Base-by-base conservation (phyloP, 1,140 invertebrate genomes). In the Drosophila athabasca region DNA sequence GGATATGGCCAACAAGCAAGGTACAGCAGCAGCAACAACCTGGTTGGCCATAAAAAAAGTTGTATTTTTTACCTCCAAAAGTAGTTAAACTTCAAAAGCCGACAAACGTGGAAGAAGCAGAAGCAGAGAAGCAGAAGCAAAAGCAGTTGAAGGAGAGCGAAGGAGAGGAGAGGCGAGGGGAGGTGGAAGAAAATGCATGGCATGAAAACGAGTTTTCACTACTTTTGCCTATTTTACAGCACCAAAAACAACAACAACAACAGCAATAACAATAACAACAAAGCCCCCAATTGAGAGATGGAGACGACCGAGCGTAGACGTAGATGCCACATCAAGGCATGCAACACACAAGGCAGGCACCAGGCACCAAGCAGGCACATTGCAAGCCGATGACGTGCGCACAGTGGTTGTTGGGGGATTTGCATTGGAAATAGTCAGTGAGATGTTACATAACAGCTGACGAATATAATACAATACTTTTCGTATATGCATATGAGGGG, bases 51-150 rank as follows among this genome's bases (percentile, higher is more conserved):
- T 77, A 79, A 73, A 79, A 54, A 29, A 43, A 61, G 31, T n/a
- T 48, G 50, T 29, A 68, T 55, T 68, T 35, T 62, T 50, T 59
- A 66, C 69, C 82, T 87, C 78, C 70, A 82, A 88, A 87, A 88
- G 74, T 68, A 88, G 83, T 88, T 87, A 82, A 87, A 83, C 82
- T 85, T 85, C 82, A 88, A 88, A 76, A 85, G 81, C 77, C 82
- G 68, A 81, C 68, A 68, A 76, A 58, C 59, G 29, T 54, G 5
- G 35, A 70, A 62, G 41, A 41, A 70, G 46, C 59, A 67, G 67
- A 59, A 73, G 24, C 3, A 24, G 24, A 71, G 39, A 54, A 57
- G 43, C 22, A 24, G 24, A 24, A 6, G 24, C 24, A 26, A 26
- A 55, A 19, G 26, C 19, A 51, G 59, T 39, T 8, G 29, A 9